Conservation (phyloP, 2,113 vertebrate species). For the Toxostoma redivivum region DNA sequence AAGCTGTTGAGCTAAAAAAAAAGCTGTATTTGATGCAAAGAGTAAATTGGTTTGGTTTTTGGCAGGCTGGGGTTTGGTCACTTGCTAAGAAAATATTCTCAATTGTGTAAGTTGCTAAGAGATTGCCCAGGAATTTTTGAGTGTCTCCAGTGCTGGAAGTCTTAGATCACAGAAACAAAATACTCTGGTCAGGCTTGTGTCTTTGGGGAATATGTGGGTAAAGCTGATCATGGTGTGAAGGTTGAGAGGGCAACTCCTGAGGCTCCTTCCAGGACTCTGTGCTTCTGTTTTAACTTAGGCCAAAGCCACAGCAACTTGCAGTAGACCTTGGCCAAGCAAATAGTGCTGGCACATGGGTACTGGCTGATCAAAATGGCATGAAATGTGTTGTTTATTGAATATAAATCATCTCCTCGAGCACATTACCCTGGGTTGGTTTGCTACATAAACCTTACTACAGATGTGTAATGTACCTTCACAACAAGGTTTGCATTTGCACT, state of each 20-base stretch:
- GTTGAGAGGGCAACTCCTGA: background rate
- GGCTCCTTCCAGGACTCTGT: background rate
- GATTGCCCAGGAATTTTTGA: background rate
- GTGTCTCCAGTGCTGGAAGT: background rate
- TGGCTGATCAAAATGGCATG: background rate
- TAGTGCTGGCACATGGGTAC: accelerated
- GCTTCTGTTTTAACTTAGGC: background rate
- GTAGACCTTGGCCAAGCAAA: background rate
- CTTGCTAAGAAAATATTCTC: background rate
- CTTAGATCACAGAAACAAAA: background rate
- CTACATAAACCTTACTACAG: background rate
- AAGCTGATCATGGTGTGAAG: background rate
- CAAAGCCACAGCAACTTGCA: accelerated
- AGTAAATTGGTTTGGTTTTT: background rate
- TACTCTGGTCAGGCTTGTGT: background rate
- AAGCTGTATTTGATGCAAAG: background rate
- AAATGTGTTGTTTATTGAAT: background rate
- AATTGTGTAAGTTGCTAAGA: background rate
- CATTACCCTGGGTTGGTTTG: background rate
- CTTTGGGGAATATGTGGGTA: background rate
- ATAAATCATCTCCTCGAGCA: background rate
- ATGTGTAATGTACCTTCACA: background rate
- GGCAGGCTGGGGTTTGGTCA: background rate
- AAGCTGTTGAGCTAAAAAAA: background rate
- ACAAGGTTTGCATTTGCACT: background rate